Conservation (phyloP, 2,888 invertebrate genomes). For the Ferdinandea cuprea region DNA sequence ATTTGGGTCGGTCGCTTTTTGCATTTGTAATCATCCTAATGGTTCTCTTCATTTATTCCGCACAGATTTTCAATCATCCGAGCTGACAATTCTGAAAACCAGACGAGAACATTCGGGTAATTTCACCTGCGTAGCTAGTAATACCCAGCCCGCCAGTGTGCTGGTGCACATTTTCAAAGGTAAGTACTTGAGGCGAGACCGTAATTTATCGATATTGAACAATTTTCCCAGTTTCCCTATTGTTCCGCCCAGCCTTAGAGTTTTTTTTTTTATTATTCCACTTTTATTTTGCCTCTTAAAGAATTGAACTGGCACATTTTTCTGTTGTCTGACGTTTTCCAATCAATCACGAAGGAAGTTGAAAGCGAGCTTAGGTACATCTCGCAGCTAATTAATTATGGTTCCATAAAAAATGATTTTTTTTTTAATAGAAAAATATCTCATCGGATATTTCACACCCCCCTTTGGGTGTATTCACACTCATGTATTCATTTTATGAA, state of each 20-base stretch:
- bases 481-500: no score
- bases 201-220: conserved; percentile 1
- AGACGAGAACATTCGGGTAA: conserved; percentile 91
- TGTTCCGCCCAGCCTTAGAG: neutral
- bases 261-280: conserved; percentile 4
- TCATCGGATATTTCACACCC: no score
- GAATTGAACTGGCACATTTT: neutral
- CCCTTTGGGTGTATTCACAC: no score
- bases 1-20: conserved; percentile 29
- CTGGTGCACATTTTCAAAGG: conserved; percentile 95
- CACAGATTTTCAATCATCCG: conserved; percentile 83
- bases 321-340: neutral
- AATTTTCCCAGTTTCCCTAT: neutral
- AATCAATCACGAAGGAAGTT: conserved; percentile 28
- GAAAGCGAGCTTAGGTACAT: neutral
- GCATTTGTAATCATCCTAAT: conserved; percentile 15
- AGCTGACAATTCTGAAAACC: conserved; percentile 82
- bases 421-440: no score
- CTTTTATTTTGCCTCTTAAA: neutral
- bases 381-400: conserved; percentile 41
- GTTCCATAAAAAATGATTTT: neutral
- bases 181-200: conserved; percentile 82
- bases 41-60: conserved; percentile 36
- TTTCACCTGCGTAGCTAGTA: conserved; percentile 94
- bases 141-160: conserved; percentile 93